Base-by-base conservation (phyloP, 2,888 invertebrate species). In the Tetragnatha montana region DNA sequence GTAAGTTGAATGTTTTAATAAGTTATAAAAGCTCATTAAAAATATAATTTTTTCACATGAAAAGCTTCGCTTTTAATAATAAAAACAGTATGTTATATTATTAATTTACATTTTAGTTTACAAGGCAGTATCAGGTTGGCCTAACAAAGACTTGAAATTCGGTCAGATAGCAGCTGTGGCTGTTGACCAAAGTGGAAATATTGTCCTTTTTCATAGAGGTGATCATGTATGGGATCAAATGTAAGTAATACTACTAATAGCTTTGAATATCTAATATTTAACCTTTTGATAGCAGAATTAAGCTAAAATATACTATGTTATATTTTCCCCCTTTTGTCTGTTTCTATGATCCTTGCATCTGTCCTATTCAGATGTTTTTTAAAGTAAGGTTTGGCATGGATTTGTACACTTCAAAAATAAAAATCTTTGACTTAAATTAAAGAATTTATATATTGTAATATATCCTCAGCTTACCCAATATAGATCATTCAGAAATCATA, bases 181-280 rank as follows among this genome's bases (percentile, higher is more conserved):
- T 73, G 35, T 92, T 14, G 91, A 92, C 83, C 19, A 71, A 50
- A 50, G 90, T n/a, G 92, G 92, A 21, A 92, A 92, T 80, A 91
- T 92, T 49, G 91, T 92, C 0, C 90, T 93, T 17, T 93, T 93
- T 89, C 93, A 93, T 85, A 91, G 93, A 12, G 93, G 92, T 4
- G 87, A 91, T 51, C 91, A 91, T 47, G 91, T 92, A 8, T 93
- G 92, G 93, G 92, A 92, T 89, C 91, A 87, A 75, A 69, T 81
- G 91, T 91, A 81, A 89, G 91, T 6, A 81, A 19, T 4, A 35
- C 35, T 35, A 35, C 35, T 35, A 35, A 35, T 35, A 35, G 35
- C 35, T 35, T 35, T 35, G 35, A 35, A 35, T 35, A 35, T 35
- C 4, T 35, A 2, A 35, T 35, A 35, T 35, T 35, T 35, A 35